Percentiles rank a stretch among this genome's conserved stretches.
phyloP scores from a whole-genome alignment of 2,797 vertebrate species.

The Nannoperca australis region DNA sequence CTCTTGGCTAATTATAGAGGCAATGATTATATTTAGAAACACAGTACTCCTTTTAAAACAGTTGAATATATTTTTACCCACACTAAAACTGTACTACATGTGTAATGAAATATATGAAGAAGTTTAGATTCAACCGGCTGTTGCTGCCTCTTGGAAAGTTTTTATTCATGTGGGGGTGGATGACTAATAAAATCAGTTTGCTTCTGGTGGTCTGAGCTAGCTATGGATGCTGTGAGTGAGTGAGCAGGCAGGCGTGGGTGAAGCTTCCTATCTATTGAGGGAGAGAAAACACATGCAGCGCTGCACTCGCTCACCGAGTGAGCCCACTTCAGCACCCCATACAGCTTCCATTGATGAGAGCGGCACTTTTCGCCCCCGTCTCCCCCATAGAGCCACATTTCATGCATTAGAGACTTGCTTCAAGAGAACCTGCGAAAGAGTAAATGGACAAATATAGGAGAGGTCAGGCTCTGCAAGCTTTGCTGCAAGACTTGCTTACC shows the following conservation, averaged over 20 bases:
- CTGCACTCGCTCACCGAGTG: constrained; percentile 67
- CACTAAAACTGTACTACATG: background rate
- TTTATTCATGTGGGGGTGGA: constrained; percentile 69
- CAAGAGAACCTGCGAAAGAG: constrained; percentile 42
- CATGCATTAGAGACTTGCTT: constrained; percentile 64
- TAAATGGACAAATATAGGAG: constrained; percentile 50
- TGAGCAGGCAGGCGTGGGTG: constrained; percentile 72
- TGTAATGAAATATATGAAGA: constrained; percentile 36
- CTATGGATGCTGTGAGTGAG: constrained; percentile 64
- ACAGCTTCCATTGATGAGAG: constrained; percentile 79
- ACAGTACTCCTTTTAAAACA: constrained; percentile 1
- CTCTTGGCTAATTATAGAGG: constrained; percentile 28
- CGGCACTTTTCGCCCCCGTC: constrained; percentile 69
- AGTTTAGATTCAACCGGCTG: constrained; percentile 53
- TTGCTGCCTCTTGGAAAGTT: constrained; percentile 66
- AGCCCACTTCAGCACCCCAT: constrained; percentile 74
- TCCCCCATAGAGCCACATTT: constrained; percentile 69
- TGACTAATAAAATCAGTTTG: constrained; percentile 78
- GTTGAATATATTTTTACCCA: background rate
- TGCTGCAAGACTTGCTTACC: constrained; percentile 33
- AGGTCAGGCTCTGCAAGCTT: constrained; percentile 39
- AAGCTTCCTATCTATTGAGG: constrained; percentile 72
- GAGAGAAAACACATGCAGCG: constrained; percentile 70
- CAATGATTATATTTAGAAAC: constrained; percentile 30
- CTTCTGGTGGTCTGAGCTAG: constrained; percentile 70